Evolutionary conservation across 1,140 invertebrate species (phyloP).

Genomic region (Linepithema humile): DNA sequence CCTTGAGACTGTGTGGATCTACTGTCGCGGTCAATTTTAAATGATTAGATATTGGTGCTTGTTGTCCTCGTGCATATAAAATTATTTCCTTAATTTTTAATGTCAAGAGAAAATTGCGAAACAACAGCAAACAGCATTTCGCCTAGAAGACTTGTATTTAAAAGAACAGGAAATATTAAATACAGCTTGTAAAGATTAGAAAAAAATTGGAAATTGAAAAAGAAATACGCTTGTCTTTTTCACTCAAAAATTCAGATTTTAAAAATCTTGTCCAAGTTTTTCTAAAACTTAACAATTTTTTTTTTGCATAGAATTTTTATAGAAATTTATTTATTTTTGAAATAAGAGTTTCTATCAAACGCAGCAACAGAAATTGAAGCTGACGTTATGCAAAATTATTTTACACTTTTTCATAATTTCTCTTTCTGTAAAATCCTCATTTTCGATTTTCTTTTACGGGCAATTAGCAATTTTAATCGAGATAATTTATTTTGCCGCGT

Average conservation of each 20-base stretch:
- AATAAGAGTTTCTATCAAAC: not conserved
- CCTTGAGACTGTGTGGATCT: constrained; percentile 62
- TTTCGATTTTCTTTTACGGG: constrained; percentile 10
- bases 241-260: not conserved
- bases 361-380: not conserved
- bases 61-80: not conserved
- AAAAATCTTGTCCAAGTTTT: not conserved
- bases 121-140: not conserved
- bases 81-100: not conserved
- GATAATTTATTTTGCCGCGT: not conserved
- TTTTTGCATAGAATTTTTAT: not conserved
- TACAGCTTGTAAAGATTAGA: not conserved
- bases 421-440: not conserved
- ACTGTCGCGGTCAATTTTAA: constrained; percentile 14
- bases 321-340: not conserved
- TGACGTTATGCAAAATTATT: not conserved
- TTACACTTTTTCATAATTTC: not conserved
- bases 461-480: constrained; percentile 12
- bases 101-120: not conserved
- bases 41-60: constrained; percentile 2
- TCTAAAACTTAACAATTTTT: not conserved
- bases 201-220: not conserved
- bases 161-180: not conserved
- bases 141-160: not conserved
- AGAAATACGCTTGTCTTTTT: not conserved